Conservation (phyloP, 2,113 vertebrate genomes). For the Pithys albifrons region DNA sequence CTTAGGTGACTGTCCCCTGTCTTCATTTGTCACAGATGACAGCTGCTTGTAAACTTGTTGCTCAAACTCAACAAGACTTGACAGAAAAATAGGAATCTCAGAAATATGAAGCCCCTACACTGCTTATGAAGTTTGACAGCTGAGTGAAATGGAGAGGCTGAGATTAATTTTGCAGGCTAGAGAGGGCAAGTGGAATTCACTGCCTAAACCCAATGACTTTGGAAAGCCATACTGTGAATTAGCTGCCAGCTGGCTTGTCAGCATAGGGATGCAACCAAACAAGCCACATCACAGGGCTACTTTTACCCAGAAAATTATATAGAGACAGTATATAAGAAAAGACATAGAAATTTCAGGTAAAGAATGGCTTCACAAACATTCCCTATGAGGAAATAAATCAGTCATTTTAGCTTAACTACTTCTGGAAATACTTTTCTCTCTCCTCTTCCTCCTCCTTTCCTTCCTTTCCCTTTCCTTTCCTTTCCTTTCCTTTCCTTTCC, state of each 20-base stretch:
- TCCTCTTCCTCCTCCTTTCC: neutral
- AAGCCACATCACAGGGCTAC: neutral
- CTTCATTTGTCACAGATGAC: neutral
- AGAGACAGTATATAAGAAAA: neutral
- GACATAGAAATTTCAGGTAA: neutral
- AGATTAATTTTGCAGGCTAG: neutral
- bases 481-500: neutral
- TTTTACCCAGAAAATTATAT: neutral
- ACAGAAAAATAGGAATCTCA: neutral
- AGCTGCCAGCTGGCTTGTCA: neutral
- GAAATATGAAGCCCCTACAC: neutral
- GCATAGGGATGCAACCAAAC: neutral
- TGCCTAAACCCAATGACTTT: neutral
- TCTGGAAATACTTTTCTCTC: neutral
- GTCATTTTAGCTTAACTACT: neutral
- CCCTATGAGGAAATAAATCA: neutral
- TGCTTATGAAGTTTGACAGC: neutral
- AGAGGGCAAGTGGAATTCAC: neutral
- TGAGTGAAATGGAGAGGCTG: neutral
- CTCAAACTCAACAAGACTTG: neutral
- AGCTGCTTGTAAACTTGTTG: neutral
- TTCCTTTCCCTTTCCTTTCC: neutral
- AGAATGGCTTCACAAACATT: neutral
- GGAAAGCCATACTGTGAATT: neutral
- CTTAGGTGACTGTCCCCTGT: neutral